Percentiles rank a stretch among this genome's conserved stretches.
Conservation (phyloP, 2,797 vertebrate genomes). For the Phoebastria nigripes region DNA sequence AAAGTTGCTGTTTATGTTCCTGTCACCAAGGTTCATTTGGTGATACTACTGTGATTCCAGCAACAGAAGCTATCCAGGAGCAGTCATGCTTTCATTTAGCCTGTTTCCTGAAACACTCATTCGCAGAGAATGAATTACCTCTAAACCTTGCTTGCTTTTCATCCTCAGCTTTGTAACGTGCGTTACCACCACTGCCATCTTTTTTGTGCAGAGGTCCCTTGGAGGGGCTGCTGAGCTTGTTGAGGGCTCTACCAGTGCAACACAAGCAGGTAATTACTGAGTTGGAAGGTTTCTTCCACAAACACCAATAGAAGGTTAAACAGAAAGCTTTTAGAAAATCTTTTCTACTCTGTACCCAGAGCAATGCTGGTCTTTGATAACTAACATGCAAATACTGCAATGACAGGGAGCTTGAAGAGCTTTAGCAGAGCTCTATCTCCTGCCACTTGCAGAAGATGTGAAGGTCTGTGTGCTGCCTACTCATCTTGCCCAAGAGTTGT, state of each 20-base stretch:
- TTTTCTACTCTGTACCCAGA: background rate
- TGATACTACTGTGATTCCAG: background rate
- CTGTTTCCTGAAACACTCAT: background rate
- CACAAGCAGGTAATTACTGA: background rate
- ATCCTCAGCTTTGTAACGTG: background rate
- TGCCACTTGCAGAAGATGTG: background rate
- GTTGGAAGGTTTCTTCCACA: background rate
- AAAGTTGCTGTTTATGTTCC: background rate
- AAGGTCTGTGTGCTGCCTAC: background rate
- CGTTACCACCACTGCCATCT: background rate
- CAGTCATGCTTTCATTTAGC: background rate
- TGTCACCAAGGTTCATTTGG: background rate
- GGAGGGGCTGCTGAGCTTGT: background rate
- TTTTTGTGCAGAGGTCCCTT: background rate
- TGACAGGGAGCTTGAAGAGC: background rate
- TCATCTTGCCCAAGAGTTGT: background rate
- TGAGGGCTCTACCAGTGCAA: background rate
- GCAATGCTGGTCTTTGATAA: background rate
- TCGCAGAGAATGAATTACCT: background rate
- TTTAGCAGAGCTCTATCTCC: background rate
- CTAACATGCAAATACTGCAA: background rate
- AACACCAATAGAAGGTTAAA: background rate
- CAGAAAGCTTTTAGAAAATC: background rate
- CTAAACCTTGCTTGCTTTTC: background rate
- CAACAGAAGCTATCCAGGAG: background rate